Percentiles rank a stretch among this genome's conserved stretches.
Evolutionary conservation across 1,140 invertebrate genomes (phyloP).

Genomic region (Epicauta chinensis): DNA sequence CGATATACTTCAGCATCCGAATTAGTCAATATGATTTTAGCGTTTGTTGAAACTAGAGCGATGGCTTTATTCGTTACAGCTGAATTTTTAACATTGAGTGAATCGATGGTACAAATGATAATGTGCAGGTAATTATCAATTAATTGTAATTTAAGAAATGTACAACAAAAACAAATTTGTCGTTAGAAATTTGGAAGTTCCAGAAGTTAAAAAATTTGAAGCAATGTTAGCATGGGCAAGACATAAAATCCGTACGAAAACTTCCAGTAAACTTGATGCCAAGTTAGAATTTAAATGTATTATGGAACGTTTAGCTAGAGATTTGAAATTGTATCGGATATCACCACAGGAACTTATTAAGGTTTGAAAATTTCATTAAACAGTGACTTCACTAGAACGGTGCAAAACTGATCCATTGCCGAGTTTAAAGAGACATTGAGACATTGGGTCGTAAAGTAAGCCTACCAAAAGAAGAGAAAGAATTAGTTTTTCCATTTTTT

Average conservation of each 20-base stretch:
- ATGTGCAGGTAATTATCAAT: conserved; percentile 58
- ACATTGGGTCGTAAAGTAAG: too few species aligned
- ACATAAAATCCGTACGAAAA: conserved; percentile 72
- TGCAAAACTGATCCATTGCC: too few species aligned
- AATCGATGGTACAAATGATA: conserved; percentile 93
- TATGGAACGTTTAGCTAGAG: conserved; percentile 82
- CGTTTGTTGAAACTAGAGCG: conserved; percentile 81
- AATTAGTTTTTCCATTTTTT: too few species aligned
- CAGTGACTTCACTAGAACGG: too few species aligned
- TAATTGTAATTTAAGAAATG: background rate
- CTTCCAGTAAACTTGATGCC: conserved; percentile 69
- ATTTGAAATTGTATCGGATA: conserved; percentile 85
- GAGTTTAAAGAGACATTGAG: too few species aligned
- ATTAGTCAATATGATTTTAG: conserved; percentile 88
- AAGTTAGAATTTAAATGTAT: conserved; percentile 87
- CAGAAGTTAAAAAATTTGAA: conserved; percentile 89
- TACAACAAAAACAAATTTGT: conserved; percentile 5
- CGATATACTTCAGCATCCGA: conserved; percentile 89
- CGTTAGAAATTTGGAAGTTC: conserved; percentile 66
- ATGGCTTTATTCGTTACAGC: conserved; percentile 72
- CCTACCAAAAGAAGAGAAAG: too few species aligned
- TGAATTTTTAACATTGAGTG: conserved; percentile 81
- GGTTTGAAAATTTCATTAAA: conserved; percentile 42
- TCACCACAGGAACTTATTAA: conserved; percentile 89
- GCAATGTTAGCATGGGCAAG: conserved; percentile 87